Base-by-base conservation (phyloP, 2,113 vertebrate genomes). In the Pseudonaja textilis region DNA sequence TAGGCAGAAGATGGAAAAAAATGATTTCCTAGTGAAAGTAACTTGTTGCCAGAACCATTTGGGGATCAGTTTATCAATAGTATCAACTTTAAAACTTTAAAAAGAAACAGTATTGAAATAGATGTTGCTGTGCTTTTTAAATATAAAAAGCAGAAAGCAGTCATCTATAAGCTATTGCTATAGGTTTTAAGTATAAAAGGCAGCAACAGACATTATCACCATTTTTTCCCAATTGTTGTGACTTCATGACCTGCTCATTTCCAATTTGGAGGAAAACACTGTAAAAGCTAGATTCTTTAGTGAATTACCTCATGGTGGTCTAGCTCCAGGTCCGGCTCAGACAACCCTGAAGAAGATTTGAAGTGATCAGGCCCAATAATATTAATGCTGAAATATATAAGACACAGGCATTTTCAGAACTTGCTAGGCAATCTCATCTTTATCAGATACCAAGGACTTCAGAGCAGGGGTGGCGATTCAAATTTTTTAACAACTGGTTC, bases 331-430 rank as follows among this genome's bases (percentile, higher is more conserved):
- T 85, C 90, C 0, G 69, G 29, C 22, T 86, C 92, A 22, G 89
- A 81, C 7, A 81, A 56, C 14, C 42, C 88, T 3, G 74, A 64
- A 2, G 45, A 16, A 86, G 45, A 34, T 47, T 90, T 90, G 29
- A 52, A 52, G 14, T 50, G 45, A 14, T 90, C 89, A 39, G 92
- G 54, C 55, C 20, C 81, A 45, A 12, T 64, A 85, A 90, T 93
- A 90, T 87, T 61, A 34, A 93, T 11, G n/a, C 92, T 93, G 56
- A 52, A 90, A 93, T 12, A 87, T 22, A 87, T 18, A 52, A 54
- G 16, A 42, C 47, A 87, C 14, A 64, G 52, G 54, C 4, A 18
- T 0, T 50, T n/a, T 89, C n/a, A 93, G 29, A 39, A 10, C 20
- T 14, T 34, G 3, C 14, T 2, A 26, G 39, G 18, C 2, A 89